A percentile compares a stretch with the other conserved stretches of the same genome.
Conservation (phyloP, 2,888 invertebrate species). For the Bhutanitis thaidina region DNA sequence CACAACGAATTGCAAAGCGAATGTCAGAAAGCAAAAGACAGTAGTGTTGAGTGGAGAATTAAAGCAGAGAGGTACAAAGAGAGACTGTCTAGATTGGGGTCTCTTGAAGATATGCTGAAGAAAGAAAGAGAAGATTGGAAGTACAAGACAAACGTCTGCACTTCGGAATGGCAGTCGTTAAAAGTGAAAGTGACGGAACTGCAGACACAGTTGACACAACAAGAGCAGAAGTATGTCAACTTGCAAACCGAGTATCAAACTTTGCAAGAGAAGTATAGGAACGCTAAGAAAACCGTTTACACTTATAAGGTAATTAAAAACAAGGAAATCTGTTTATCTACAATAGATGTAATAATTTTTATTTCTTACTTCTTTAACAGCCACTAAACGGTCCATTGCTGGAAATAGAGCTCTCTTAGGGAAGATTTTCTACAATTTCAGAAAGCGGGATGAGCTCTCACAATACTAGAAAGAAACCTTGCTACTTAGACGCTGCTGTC, state of each 20-base stretch:
- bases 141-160: slow-evolving; percentile 43
- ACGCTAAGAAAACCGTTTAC: slow-evolving; percentile 80
- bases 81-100: slow-evolving; percentile 48
- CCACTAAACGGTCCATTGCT: too few species aligned
- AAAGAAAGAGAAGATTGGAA: slow-evolving; percentile 64
- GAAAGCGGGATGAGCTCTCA: too few species aligned
- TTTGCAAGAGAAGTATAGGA: slow-evolving; percentile 81
- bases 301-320: slow-evolving; percentile 79
- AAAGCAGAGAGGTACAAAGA: slow-evolving; percentile 64
- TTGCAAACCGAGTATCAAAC: slow-evolving; percentile 63
- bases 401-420: too few species aligned
- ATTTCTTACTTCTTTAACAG: too few species aligned
- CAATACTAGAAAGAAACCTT: too few species aligned
- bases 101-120: slow-evolving; percentile 55
- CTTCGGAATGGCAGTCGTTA: slow-evolving; percentile 57
- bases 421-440: too few species aligned
- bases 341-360: too few species aligned
- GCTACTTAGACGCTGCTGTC: too few species aligned
- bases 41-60: slow-evolving; percentile 52
- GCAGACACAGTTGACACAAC: slow-evolving; percentile 62
- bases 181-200: slow-evolving; percentile 63
- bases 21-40: slow-evolving; percentile 57
- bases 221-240: slow-evolving; percentile 56
- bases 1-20: slow-evolving; percentile 59
- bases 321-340: too few species aligned